These are phyloP conservation scores for Sialia sialis DNA, from an alignment of 2,113 vertebrate genomes.

Conservation along the genomic window DNA sequence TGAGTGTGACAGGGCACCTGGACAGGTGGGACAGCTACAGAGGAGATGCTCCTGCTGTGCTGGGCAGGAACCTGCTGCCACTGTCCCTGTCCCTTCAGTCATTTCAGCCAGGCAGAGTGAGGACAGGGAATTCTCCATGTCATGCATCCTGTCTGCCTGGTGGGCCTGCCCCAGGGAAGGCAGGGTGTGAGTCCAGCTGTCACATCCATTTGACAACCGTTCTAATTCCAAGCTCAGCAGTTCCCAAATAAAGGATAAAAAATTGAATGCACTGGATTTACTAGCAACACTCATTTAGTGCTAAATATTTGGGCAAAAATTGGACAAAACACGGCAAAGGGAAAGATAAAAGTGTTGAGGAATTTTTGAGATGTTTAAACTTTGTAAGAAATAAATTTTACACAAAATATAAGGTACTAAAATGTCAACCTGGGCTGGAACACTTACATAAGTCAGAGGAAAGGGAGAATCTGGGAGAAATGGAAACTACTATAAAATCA, in stretches of 20 bases:
- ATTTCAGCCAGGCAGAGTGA: neutral
- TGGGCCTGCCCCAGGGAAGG: neutral
- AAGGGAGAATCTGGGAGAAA: neutral
- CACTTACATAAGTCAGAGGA: neutral
- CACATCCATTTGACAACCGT: neutral
- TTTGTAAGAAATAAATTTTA: neutral
- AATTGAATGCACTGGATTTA: neutral
- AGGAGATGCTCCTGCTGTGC: neutral
- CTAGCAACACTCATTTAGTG: neutral
- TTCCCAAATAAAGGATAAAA: neutral
- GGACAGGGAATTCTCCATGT: neutral
- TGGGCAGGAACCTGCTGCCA: neutral
- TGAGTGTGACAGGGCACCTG: fast-evolving
- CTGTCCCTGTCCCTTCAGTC: neutral
- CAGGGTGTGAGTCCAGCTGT: neutral
- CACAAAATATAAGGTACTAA: neutral
- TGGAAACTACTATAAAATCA: neutral
- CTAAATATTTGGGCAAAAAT: neutral
- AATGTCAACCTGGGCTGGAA: neutral
- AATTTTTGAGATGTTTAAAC: neutral
- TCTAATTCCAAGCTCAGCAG: neutral
- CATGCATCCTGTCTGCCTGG: neutral
- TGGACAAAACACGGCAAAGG: neutral
- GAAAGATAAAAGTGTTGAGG: neutral
- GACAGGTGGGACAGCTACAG: neutral